phyloP scores from a whole-genome alignment of 1,140 invertebrate species.

The Coenobita brevimanus region DNA sequence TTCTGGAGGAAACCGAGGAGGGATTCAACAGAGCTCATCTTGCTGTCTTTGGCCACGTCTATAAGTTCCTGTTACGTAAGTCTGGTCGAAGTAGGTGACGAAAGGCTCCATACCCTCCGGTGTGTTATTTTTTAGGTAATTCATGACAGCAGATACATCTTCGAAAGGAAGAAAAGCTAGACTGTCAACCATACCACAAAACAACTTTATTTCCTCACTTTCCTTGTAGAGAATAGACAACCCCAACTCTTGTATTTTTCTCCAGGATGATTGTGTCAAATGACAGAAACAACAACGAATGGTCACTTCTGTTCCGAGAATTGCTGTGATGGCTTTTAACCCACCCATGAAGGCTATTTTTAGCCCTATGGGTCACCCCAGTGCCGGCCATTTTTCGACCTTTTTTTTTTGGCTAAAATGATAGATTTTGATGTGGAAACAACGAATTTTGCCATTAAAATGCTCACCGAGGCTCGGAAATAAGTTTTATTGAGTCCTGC shows the following conservation, averaged over 20 bases:
- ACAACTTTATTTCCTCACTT: constrained; percentile 9
- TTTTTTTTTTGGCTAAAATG: no score
- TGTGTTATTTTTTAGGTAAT: constrained; percentile 9
- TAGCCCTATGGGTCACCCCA: no score
- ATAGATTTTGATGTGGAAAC: no score
- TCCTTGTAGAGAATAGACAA: constrained; percentile 7
- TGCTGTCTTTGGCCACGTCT: background rate
- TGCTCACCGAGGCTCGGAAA: no score
- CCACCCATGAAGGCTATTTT: no score
- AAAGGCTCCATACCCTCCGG: constrained; percentile 23
- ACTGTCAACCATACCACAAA: constrained; percentile 13
- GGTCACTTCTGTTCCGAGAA: no score
- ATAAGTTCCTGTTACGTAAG: background rate
- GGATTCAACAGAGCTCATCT: background rate
- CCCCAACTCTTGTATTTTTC: constrained; percentile 9
- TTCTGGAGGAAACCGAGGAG: constrained; percentile 8
- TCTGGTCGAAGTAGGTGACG: constrained; percentile 13
- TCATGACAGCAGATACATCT: background rate
- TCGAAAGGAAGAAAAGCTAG: constrained; percentile 21
- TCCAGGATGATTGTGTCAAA: constrained; percentile 17
- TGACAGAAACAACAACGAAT: constrained; percentile 24
- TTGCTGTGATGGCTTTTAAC: no score
- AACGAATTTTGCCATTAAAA: no score
- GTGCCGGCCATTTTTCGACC: no score
- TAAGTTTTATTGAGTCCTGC: no score